Conservation (phyloP, 2,113 vertebrate genomes). For the Madoqua kirkii region DNA sequence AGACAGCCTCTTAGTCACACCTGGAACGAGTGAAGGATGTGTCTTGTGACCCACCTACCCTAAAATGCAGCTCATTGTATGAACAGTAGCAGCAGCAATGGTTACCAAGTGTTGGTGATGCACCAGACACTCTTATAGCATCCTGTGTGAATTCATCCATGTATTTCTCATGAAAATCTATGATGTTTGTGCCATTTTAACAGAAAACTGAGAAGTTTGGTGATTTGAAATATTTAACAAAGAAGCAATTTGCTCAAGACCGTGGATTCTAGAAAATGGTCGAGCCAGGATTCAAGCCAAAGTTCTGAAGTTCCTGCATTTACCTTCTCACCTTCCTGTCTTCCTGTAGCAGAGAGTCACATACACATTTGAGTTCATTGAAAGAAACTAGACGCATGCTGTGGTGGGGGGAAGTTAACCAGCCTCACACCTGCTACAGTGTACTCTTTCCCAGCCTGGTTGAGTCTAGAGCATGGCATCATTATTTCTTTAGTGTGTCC, state of each 20-base stretch:
- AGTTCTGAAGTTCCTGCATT: background rate
- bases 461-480: background rate
- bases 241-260: background rate
- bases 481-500: background rate
- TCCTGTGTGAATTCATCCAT: background rate
- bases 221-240: background rate
- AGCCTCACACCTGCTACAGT: background rate
- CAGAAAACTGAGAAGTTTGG: background rate
- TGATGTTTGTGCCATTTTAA: background rate
- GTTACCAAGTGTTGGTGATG: background rate
- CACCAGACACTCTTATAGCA: background rate
- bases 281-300: background rate
- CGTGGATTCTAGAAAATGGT: background rate
- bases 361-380: background rate
- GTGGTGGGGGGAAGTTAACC: background rate
- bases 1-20: background rate
- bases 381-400: background rate
- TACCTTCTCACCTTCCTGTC: background rate
- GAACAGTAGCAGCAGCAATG: accelerated
- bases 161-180: background rate
- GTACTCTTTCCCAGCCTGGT: background rate
- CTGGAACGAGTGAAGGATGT: background rate
- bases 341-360: background rate
- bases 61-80: background rate
- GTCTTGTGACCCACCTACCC: background rate